Evolutionary conservation across 2,888 invertebrate genomes (phyloP), one percentile per base, ranked within the genome.

Genomic region (Aphodius granarius): DNA sequence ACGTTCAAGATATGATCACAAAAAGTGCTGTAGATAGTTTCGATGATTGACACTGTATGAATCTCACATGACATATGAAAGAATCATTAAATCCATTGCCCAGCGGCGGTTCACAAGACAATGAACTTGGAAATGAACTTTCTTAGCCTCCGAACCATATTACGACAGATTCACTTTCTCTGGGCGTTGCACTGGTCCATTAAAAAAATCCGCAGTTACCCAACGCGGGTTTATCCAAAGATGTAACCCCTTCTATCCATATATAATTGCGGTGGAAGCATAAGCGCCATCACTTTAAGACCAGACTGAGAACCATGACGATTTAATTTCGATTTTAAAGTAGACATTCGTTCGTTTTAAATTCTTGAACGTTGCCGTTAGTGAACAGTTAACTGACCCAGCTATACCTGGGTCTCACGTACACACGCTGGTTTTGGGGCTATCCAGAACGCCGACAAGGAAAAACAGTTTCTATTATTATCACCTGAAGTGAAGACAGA

Each of bases 91-190:
- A 6, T 9, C 13, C 43, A 43, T 13, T 13, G 43, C 16, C 18
- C 13, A 43, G 43, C 6, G n/a, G 6, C 6, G 65, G 72, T 73
- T n/a, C 68, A 70, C 23, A 71, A 76, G 73, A 73, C 66, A 78
- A 76, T 76, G 78, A 75, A 76, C 76, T 78, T 76, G 78, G 68
- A 66, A 21, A 15, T 63, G 72, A 65, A 71, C 71, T 76, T 78
- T 74, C 78, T 66, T 68, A 16, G 76, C 83, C 83, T 85, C 84
- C 84, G 85, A 83, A 81, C 83, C 83, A 81, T 82, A 79, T 81
- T 85, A 84, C 83, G 81, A 83, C 64, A 78, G 76, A 83, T 84
- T 83, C 82, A 85, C 88, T 88, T 88, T 88, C 88, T 87, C 88
- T 86, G 83, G 83, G 80, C 81, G 82, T 78, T 83, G 82, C 82